Conservation (phyloP, 2,888 invertebrate genomes). For the Lutraria lutraria region DNA sequence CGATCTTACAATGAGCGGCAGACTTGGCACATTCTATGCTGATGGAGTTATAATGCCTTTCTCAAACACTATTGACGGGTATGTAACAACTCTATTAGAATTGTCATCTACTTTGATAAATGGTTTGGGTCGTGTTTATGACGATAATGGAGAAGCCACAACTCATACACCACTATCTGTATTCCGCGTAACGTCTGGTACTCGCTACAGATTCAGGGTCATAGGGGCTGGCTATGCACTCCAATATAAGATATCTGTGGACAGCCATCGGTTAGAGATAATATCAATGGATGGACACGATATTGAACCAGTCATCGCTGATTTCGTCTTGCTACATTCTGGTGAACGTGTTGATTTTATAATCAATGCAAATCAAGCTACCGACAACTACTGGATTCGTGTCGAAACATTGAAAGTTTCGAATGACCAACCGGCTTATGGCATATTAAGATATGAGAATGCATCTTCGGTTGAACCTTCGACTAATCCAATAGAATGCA, state of each 20-base stretch:
- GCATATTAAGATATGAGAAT: slow-evolving; percentile 73
- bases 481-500: slow-evolving; percentile 58
- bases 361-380: slow-evolving; percentile 68
- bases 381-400: slow-evolving; percentile 80
- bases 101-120: slow-evolving; percentile 73
- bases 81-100: slow-evolving; percentile 35
- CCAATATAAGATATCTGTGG: slow-evolving; percentile 76
- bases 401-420: slow-evolving; percentile 70
- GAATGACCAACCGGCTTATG: slow-evolving; percentile 61
- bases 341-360: slow-evolving; percentile 81
- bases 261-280: slow-evolving; percentile 73
- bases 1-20: background rate
- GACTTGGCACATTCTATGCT: background rate
- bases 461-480: slow-evolving; percentile 62
- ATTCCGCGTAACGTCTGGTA: slow-evolving; percentile 64
- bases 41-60: background rate
- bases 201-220: slow-evolving; percentile 74
- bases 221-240: slow-evolving; percentile 73
- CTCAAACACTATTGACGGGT: slow-evolving; percentile 38
- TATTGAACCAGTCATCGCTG: slow-evolving; percentile 67
- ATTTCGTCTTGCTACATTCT: slow-evolving; percentile 75
- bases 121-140: slow-evolving; percentile 71
- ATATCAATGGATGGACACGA: slow-evolving; percentile 77
- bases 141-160: slow-evolving; percentile 31
- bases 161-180: slow-evolving; percentile 64